Evolutionary conservation across 2,113 vertebrate species (phyloP), one percentile per base, ranked within the genome.

Genomic region (Chrysochloris asiatica): DNA sequence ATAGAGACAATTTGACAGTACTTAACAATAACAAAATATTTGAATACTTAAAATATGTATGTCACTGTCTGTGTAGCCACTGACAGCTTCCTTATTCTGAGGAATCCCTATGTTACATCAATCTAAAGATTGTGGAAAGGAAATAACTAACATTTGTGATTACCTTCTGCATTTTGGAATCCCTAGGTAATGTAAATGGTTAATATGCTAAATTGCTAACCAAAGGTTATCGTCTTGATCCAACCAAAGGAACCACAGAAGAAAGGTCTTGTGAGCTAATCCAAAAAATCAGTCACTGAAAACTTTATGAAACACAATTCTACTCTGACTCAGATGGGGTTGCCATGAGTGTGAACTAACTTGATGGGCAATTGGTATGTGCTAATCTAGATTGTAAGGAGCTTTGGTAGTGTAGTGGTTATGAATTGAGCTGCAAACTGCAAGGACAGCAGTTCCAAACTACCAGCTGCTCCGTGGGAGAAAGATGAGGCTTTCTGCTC

Each of bases 101-200:
- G 45, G 86, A 83, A 89, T 69, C 3, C 4, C 82, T 41, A 65
- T 12, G 4, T 41, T 26, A 71, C 79, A 14, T 26, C 81, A 0
- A 33, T 4, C 63, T 85, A 10, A 85, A 80, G 24, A 71, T 72
- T 59, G 6, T 48, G 5, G 19, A 94, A 86, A 76, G 48, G 84
- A 75, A 88, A 5, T 48, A 59, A 80, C 48, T 83, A 54, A 54
- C 92, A 83, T 36, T 77, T 90, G 77, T 54, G n/a, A 43, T 61
- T 76, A 8, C 4, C 8, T 82, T 89, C 38, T 38, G 1, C 38
- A 48, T 78, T 88, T 90, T 61, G 78, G 8, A 69, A 19, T 24
- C 36, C 8, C 21, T 69, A 12, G 8, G 7, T 38, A 3, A 7
- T 41, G 36, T 3, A 38, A 69, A 69, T 22, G 21, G 36, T 21